Base-by-base conservation (phyloP, 2,113 vertebrate species). In the Cavia porcellus region DNA sequence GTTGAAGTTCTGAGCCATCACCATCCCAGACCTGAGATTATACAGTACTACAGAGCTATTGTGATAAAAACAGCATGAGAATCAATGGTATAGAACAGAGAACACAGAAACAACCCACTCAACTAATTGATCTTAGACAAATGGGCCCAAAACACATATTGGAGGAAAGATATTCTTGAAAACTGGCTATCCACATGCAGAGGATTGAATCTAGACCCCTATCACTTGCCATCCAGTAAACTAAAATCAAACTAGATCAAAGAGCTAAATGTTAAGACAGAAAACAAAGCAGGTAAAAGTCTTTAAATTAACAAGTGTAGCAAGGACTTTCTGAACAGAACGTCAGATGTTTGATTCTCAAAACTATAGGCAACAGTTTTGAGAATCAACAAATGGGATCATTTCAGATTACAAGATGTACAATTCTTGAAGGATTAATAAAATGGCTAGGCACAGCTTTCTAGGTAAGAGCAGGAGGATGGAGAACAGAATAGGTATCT, bases 1-100 rank as follows among this genome's bases (percentile, higher is more conserved):
- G 94, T 50, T 93, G 17, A 82, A 90, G 42, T 86, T 90, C 66
- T 95, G 70, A 77, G 74, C 70, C 77, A 20, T 38, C 35, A 70
- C 35, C 68, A n/a, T 20, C 15, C 68, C 68, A 70, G 35, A 70
- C 68, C 35, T n/a, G 68, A 70, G 20, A 35, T 70, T 70, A 70
- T 13, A 70, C 66, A 70, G 66, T 70, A 70, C n/a, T 70, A 70
- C 35, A n/a, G 38, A n/a, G 68, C 35, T 70, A n/a, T 7, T 70
- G 35, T 70, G 68, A 70, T 70, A 70, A n/a, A 70, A 35, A 38
- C 35, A 70, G 68, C 35, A 70, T 77, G 74, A 47, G 45, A 25
- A 47, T 47, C 42, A 75, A 77, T 50, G 13, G 74, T 79, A 79
- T 47, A 50, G 45, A 79, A 79, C 8, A 50, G 12, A 47, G 74